Evolutionary conservation across 1,140 invertebrate genomes (phyloP).

Genomic region (Trichomalopsis sarcophagae): DNA sequence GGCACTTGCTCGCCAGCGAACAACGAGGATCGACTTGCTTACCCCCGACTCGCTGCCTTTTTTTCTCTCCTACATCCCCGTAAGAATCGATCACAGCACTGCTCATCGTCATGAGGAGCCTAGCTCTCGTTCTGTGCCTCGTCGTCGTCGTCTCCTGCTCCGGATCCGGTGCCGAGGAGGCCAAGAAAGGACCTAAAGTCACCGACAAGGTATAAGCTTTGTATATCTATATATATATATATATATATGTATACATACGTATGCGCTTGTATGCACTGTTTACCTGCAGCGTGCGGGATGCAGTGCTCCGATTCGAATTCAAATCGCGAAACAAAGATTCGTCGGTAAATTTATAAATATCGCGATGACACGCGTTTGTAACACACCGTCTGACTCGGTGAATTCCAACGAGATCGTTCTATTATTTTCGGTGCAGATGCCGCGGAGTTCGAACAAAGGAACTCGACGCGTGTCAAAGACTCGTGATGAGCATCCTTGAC

Average conservation of each 20-base stretch:
- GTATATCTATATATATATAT: neutral
- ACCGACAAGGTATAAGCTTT: conserved; percentile 82
- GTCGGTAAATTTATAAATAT: no score
- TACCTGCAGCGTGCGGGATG: neutral
- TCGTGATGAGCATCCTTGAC: conserved; percentile 11
- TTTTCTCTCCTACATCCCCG: neutral
- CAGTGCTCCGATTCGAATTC: no score
- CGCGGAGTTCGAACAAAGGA: neutral
- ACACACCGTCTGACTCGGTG: no score
- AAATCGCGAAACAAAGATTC: no score
- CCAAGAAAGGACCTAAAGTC: conserved; percentile 83
- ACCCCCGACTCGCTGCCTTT: neutral
- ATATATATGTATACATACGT: no score
- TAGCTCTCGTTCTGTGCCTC: conserved; percentile 54
- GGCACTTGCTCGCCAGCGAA: neutral
- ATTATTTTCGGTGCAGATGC: no score
- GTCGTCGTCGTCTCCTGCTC: conserved; percentile 52
- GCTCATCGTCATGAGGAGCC: conserved; percentile 22
- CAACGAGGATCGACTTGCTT: neutral
- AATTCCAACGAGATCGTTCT: no score
- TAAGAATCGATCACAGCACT: neutral
- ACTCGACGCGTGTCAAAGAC: conserved; percentile 62
- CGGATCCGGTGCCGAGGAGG: conserved; percentile 53
- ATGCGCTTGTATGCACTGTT: neutral
- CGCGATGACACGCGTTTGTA: no score